Evolutionary conservation across 2,888 invertebrate genomes (phyloP), one percentile per base, ranked within the genome.

Genomic region (Zaprionus obscuricornis): DNA sequence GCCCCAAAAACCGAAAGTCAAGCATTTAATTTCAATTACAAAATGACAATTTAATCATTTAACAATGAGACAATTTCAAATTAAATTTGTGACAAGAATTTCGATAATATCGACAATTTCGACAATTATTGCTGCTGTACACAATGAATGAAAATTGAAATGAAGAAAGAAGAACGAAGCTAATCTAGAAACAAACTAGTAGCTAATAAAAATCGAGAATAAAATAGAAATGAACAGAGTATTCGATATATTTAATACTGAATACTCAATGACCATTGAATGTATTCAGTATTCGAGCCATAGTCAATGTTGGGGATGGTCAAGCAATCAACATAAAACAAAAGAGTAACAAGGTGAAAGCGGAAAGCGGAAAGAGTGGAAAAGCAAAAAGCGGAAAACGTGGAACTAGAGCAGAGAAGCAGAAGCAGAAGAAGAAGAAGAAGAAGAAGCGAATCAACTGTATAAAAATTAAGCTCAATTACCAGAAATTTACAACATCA

Each of bases 401-500:
- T 54, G 47, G 46, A 39, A 34, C 39, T 34, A 3, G 16, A 17
- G 16, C n/a, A 18, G 20, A 39, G 8, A 14, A 20, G 14, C 4
- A 40, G 16, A 10, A 5, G 26, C 8, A n/a, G 11, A 6, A 7
- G 1, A 27, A 4, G 4, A 22, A 24, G 13, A n/a, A 16, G 10
- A 6, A 7, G 22, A 13, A 5, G 50, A n/a, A 8, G 36, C 1
- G 33, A 22, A 37, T 59, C 70, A 74, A 79, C 83, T 82, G 84
- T 82, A 77, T 86, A 86, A 86, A 76, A 77, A 81, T 87, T 77
- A 84, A 84, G 82, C 82, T 84, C 82, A 83, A 83, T 83, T 83
- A 83, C 86, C 84, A 82, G 85, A 85, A 82, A 83, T 86, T 83
- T 86, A 84, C 85, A 86, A 72, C 82, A 83, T 86, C 82, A 86